These are phyloP conservation scores for Hypolimnas misippus DNA, from an alignment of 2,888 invertebrate species.

Conservation along the genomic window DNA sequence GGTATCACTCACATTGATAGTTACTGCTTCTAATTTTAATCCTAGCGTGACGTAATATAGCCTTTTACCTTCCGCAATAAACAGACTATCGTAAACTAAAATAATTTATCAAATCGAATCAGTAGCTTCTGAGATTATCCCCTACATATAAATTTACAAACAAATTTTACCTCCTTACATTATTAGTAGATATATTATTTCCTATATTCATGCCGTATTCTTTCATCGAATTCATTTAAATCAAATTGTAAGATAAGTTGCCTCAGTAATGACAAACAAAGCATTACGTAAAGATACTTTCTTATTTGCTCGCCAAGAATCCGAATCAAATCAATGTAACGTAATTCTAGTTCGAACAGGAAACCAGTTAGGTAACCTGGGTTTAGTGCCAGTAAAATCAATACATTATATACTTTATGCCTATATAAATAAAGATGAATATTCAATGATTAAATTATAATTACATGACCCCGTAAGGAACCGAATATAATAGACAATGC, in stretches of 20 bases:
- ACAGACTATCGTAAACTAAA: too few relatives aligned
- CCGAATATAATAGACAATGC: constrained; percentile 11
- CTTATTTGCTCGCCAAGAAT: constrained; percentile 43
- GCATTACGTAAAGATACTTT: constrained; percentile 44
- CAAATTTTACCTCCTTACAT: too few relatives aligned
- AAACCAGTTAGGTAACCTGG: constrained; percentile 45
- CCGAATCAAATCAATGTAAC: constrained; percentile 44
- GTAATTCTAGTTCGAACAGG: constrained; percentile 46
- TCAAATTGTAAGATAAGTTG: neutral
- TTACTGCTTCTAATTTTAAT: too few relatives aligned
- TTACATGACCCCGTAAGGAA: constrained; percentile 10
- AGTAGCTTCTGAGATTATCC: too few relatives aligned
- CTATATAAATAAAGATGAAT: neutral
- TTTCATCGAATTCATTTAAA: too few relatives aligned
- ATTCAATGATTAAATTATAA: neutral
- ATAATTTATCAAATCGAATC: too few relatives aligned
- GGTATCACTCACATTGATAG: too few relatives aligned
- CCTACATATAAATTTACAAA: too few relatives aligned
- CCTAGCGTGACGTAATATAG: too few relatives aligned
- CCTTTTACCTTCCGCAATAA: too few relatives aligned
- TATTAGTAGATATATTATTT: too few relatives aligned
- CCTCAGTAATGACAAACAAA: constrained; percentile 27
- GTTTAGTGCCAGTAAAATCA: constrained; percentile 9
- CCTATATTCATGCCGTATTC: too few relatives aligned
- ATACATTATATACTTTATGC: constrained; percentile 7